Base-by-base conservation (phyloP, 2,797 vertebrate genomes). In the Spinus olivaceus region DNA sequence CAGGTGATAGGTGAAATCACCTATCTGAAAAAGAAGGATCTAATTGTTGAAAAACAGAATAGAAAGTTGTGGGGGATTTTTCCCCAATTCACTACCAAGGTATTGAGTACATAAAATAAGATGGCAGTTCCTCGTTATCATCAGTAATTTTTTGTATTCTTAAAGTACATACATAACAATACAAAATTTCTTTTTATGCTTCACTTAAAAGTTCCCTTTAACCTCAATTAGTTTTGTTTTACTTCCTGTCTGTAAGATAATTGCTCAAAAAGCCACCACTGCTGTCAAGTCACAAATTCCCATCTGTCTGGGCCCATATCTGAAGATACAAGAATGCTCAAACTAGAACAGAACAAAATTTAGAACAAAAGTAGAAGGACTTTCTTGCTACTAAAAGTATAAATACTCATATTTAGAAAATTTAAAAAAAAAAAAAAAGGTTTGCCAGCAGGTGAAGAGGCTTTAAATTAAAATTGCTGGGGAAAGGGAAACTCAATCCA, bases 31-130 rank as follows among this genome's bases (percentile, higher is more conserved):
- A 59, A 63, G 33, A 69, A 54, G 1, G 8, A 67, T n/a, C 9
- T 37, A 50, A 44, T 41, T 18, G 7, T 1, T 65, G 21, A 70
- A 14, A 69, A 60, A 72, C 13, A 39, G 4, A 74, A 42, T 12
- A 65, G 54, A 76, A 76, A 72, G 1, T 2, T 39, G 9, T 23
- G 5, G 4, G 0, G 0, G 11, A 41, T 32, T 25, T 39, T 54
- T 9, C 7, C n/a, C 15, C 44, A n/a, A 44, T 85, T 85, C 81
- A 33, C 24, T 57, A 7, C 7, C 15, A 74, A 81, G 32, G 0
- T 19, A 46, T 9, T 59, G 17, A 81, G 71, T 54, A 10, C 4
- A 17, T 21, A 30, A 71, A 80, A 71, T 19, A 49, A 78, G n/a
- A 41, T 23, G 1, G 8, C 13, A n/a, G 0, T 51, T 67, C 20